phyloP scores from a whole-genome alignment of 2,113 vertebrate genomes.

The Microcebus ravelobensis region DNA sequence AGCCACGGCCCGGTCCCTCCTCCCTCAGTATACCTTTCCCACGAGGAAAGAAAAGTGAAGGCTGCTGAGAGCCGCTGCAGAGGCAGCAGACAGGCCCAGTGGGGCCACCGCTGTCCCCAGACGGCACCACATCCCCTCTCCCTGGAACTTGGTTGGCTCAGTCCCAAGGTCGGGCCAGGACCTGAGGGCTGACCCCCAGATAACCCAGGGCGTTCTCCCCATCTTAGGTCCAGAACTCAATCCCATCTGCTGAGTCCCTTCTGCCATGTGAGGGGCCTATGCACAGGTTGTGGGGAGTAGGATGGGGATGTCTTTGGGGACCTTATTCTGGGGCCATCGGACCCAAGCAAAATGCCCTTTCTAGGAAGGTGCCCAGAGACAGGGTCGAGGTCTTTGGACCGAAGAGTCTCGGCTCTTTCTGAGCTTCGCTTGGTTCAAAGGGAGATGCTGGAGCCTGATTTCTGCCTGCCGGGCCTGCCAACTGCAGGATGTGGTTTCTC shows the following conservation, averaged over 20 bases:
- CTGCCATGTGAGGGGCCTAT: rapidly evolving
- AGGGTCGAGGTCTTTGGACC: not conserved
- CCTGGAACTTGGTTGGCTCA: too few species aligned
- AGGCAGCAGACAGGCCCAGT: too few species aligned
- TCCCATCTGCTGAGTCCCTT: not conserved
- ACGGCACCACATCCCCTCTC: too few species aligned
- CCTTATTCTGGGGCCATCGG: not conserved
- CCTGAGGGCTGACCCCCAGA: rapidly evolving
- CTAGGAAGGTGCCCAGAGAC: not conserved
- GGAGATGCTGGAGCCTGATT: not conserved
- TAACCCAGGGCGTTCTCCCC: not conserved
- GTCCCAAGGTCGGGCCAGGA: too few species aligned
- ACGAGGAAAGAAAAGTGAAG: too few species aligned
- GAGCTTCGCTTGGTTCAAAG: not conserved
- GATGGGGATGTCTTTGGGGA: rapidly evolving
- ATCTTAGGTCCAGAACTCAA: rapidly evolving
- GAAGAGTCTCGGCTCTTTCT: not conserved
- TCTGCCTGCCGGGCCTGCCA: not conserved
- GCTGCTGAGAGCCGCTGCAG: too few species aligned
- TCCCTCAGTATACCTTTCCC: too few species aligned
- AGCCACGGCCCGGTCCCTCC: too few species aligned
- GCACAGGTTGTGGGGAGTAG: not conserved
- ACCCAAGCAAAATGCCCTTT: not conserved
- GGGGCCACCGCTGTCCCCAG: too few species aligned
- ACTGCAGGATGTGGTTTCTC: not conserved